phyloP scores from a whole-genome alignment of 2,888 invertebrate genomes.

The Erynnis tages region DNA sequence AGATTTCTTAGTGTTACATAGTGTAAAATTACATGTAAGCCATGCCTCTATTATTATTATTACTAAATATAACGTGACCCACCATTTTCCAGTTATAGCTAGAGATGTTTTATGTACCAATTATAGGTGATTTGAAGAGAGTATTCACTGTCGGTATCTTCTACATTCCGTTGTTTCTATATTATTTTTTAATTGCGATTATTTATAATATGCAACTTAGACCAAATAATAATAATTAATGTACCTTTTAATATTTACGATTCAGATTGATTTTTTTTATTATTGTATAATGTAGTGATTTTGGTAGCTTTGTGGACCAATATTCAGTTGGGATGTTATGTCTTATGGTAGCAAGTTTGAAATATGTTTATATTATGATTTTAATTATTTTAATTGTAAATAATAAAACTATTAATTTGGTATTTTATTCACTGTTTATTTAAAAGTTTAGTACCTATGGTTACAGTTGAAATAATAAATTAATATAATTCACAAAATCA shows the following conservation, averaged over 20 bases:
- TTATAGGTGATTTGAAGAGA: constrained; percentile 55
- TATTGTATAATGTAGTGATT: constrained; percentile 65
- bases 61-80: constrained; percentile 72
- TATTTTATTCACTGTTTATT: constrained; percentile 52
- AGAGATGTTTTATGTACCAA: constrained; percentile 73
- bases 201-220: constrained; percentile 80
- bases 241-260: constrained; percentile 77
- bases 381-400: constrained; percentile 72
- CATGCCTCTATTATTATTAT: constrained; percentile 61
- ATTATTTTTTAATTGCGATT: constrained; percentile 72
- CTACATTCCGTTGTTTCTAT: constrained; percentile 80
- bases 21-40: constrained; percentile 74
- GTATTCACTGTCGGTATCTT: constrained; percentile 69
- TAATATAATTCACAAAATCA: constrained; percentile 23
- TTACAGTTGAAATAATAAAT: constrained; percentile 18
- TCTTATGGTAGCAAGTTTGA: constrained; percentile 66
- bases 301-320: constrained; percentile 80
- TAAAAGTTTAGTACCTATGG: constrained; percentile 31
- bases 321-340: constrained; percentile 71
- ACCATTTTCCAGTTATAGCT: constrained; percentile 80
- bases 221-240: constrained; percentile 82
- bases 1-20: constrained; percentile 75
- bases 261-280: constrained; percentile 62
- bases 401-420: constrained; percentile 75
- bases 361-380: constrained; percentile 73